These are phyloP conservation scores for Branchellion lobata DNA, from an alignment of 2,888 invertebrate genomes.

Conservation along the genomic window DNA sequence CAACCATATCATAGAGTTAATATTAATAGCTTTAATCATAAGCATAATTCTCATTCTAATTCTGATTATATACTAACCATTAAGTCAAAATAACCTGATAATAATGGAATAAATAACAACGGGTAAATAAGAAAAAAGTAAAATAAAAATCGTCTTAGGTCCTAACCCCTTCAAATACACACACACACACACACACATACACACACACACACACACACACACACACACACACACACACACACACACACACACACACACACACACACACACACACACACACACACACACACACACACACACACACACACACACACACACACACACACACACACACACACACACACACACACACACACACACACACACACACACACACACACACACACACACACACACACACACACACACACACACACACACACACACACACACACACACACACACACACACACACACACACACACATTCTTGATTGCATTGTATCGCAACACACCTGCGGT, in stretches of 20 bases:
- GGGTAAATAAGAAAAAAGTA: too few species aligned
- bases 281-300: background rate
- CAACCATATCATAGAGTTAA: too few species aligned
- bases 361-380: background rate
- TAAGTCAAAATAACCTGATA: too few species aligned
- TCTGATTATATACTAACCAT: too few species aligned
- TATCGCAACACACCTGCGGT: background rate
- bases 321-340: background rate
- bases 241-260: constrained; percentile 23
- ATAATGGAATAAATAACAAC: too few species aligned
- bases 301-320: background rate
- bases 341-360: background rate
- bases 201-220: constrained; percentile 11
- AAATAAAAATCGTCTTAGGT: too few species aligned
- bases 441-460: constrained; percentile 10
- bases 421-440: background rate
- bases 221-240: constrained; percentile 23
- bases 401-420: background rate
- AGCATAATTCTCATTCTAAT: too few species aligned
- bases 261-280: constrained; percentile 17
- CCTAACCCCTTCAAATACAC: background rate
- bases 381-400: background rate
- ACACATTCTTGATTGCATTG: background rate
- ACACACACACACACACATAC: constrained; percentile 15
- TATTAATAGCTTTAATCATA: too few species aligned